These are phyloP conservation scores for Theonella swinhoei DNA, from an alignment of 37 sponge, comb jelly and placozoan species.

Conservation along the genomic window DNA sequence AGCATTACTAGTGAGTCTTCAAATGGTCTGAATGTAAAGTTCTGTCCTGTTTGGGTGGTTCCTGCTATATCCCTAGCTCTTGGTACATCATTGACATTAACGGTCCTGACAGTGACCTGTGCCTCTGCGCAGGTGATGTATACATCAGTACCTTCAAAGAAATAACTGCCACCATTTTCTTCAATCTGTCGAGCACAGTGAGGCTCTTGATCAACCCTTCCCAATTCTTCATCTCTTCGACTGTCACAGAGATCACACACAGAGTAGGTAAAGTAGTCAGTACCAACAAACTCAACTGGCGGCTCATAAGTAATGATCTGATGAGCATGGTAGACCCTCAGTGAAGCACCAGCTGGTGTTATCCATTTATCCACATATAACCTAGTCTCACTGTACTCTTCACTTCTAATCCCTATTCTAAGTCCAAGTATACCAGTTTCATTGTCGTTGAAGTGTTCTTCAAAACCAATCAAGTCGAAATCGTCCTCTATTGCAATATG, in stretches of 20 bases:
- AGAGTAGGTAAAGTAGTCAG: conserved; percentile 75
- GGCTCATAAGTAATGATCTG: conserved; percentile 86
- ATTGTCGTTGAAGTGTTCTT: conserved; percentile 45
- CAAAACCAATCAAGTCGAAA: conserved; percentile 75
- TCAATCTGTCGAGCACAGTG: conserved; percentile 73
- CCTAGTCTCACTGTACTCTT: neutral
- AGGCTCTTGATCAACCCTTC: conserved; percentile 58
- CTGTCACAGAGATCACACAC: conserved; percentile 89
- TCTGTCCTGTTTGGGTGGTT: conserved; percentile 7
- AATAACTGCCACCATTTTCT: conserved; percentile 48
- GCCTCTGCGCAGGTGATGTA: conserved; percentile 76
- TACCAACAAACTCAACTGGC: conserved; percentile 69
- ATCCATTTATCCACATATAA: conserved; percentile 31
- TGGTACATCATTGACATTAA: conserved; percentile 84
- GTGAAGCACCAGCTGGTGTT: conserved; percentile 54
- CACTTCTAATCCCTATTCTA: conserved; percentile 43
- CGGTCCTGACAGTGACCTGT: conserved; percentile 47
- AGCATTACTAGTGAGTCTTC: conserved; percentile 24
- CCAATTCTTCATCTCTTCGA: conserved; percentile 64
- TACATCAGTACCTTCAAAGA: conserved; percentile 5
- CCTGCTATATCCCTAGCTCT: conserved; percentile 56
- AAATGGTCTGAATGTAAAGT: conserved; percentile 67
- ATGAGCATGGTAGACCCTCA: conserved; percentile 87
- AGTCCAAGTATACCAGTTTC: conserved; percentile 54
- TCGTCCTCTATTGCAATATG: conserved; percentile 74